phyloP scores from a whole-genome alignment of 2,797 vertebrate species.

The Loriculus beryllinus region DNA sequence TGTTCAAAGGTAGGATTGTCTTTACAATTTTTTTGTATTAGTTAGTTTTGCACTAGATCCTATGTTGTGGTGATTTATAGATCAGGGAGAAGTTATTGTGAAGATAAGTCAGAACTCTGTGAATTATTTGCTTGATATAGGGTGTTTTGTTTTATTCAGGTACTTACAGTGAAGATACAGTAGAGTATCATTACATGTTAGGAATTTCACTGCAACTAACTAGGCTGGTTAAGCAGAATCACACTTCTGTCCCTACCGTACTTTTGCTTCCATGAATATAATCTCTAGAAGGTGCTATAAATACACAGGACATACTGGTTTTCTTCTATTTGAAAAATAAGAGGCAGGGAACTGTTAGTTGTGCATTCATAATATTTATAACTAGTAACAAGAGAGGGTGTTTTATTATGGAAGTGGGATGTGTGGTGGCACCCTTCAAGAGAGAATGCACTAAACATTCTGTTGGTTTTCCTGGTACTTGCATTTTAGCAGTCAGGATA shows the following conservation, averaged over 20 bases:
- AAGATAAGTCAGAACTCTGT: background rate
- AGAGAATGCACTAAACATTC: background rate
- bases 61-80: background rate
- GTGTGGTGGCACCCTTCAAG: background rate
- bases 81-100: background rate
- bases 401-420: background rate
- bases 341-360: background rate
- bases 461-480: background rate
- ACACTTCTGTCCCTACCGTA: background rate
- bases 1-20: background rate
- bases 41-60: background rate
- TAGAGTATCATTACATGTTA: background rate
- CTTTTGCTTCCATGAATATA: background rate
- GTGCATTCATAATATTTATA: background rate
- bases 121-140: background rate
- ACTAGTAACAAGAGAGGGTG: background rate
- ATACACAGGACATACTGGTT: background rate
- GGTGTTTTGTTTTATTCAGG: background rate
- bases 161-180: background rate
- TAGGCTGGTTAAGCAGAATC: background rate
- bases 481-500: background rate
- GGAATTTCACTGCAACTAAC: background rate
- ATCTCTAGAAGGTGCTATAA: background rate
- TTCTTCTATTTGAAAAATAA: background rate
- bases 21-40: background rate